Percentiles rank a stretch among this genome's conserved stretches.
These are phyloP conservation scores for Betta splendens DNA, from an alignment of 2,797 vertebrate species.

Conservation along the genomic window DNA sequence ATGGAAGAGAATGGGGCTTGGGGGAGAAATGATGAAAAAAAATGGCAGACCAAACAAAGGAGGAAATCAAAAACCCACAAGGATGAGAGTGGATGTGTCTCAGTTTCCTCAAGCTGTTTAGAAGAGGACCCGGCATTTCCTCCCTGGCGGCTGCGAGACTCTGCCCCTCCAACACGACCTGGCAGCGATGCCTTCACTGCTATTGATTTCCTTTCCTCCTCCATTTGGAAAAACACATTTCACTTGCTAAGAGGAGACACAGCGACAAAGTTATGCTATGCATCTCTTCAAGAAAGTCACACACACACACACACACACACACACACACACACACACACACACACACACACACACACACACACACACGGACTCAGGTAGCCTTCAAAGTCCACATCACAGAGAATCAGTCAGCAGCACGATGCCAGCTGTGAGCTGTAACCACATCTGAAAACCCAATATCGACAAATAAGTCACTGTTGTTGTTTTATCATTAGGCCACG, in stretches of 20 bases:
- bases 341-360: not conserved
- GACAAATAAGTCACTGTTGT: not conserved
- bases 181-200: slow-evolving; percentile 59
- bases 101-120: slow-evolving; percentile 32
- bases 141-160: slow-evolving; percentile 31
- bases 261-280: slow-evolving; percentile 32
- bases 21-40: slow-evolving; percentile 8
- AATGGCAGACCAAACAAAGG: slow-evolving; percentile 36
- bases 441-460: not conserved
- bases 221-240: slow-evolving; percentile 61
- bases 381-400: not conserved
- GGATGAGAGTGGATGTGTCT: slow-evolving; percentile 24
- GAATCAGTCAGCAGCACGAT: not conserved
- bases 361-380: no score
- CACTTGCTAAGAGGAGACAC: slow-evolving; percentile 45
- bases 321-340: not conserved
- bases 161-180: slow-evolving; percentile 40
- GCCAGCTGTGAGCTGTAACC: not conserved
- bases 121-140: slow-evolving; percentile 39
- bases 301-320: slow-evolving; percentile 5
- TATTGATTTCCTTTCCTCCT: slow-evolving; percentile 73
- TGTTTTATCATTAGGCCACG: not conserved
- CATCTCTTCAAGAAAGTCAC: slow-evolving; percentile 35
- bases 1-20: slow-evolving; percentile 3
- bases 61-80: slow-evolving; percentile 20